Evolutionary conservation across 2,113 vertebrate genomes (phyloP).

Genomic region (Leucopsar rothschildi): DNA sequence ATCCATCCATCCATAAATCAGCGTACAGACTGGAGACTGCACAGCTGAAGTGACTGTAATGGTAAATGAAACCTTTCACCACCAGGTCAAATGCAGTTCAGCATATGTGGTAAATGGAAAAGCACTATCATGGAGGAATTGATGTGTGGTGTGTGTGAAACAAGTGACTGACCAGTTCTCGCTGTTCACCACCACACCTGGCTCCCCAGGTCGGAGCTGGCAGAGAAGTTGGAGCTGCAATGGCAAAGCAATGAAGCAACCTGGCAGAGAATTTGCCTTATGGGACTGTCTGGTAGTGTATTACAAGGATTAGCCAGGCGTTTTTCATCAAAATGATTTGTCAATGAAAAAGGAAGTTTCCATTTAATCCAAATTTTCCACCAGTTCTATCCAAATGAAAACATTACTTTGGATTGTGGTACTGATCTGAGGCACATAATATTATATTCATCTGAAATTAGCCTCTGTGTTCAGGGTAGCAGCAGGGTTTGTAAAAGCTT

Average conservation of each 20-base stretch:
- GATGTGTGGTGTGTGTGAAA: background rate
- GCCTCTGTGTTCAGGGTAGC: background rate
- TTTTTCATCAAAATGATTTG: constrained; percentile 24
- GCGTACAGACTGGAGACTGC: background rate
- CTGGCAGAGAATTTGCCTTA: background rate
- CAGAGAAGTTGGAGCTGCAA: background rate
- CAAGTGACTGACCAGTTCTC: background rate
- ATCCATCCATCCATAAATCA: constrained; percentile 61
- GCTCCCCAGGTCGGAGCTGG: background rate
- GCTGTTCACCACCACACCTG: background rate
- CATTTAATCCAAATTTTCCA: constrained; percentile 51
- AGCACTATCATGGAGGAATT: background rate
- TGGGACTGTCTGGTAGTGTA: background rate
- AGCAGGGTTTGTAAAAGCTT: background rate
- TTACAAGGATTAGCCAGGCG: background rate
- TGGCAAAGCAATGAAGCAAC: background rate
- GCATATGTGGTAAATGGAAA: constrained; percentile 27
- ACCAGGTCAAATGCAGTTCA: constrained; percentile 56
- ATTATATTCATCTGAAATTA: background rate
- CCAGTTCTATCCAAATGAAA: constrained; percentile 32
- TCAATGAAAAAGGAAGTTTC: constrained; percentile 48
- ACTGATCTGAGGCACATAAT: background rate
- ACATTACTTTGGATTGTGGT: background rate
- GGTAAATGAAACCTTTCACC: constrained; percentile 61
- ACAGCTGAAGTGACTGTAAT: constrained; percentile 54